These are phyloP conservation scores for Cyanoderma ruficeps DNA, from an alignment of 2,113 vertebrate genomes.

Conservation along the genomic window DNA sequence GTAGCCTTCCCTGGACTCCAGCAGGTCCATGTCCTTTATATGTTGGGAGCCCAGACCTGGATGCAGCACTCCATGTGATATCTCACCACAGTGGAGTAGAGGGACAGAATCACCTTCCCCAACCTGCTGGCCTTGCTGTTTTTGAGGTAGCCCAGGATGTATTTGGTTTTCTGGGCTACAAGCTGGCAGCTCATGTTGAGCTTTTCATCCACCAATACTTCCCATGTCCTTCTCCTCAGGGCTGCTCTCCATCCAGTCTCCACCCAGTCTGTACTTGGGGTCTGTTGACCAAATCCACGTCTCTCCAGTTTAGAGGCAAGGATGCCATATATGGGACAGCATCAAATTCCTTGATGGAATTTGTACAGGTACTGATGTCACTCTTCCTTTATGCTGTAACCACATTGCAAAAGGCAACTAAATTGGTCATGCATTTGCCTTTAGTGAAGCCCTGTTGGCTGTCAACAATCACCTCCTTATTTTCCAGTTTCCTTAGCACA, in stretches of 20 bases:
- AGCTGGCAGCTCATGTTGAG: neutral
- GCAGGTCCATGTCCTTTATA: neutral
- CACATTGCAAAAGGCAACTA: neutral
- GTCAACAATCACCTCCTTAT: neutral
- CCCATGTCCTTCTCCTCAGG: neutral
- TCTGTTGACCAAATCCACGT: accelerated
- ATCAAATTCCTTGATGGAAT: neutral
- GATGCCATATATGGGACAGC: neutral
- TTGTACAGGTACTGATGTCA: neutral
- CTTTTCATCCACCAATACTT: neutral
- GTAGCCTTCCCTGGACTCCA: neutral
- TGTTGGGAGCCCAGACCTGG: neutral
- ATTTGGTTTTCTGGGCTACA: neutral
- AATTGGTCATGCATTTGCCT: neutral
- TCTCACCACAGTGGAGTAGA: neutral
- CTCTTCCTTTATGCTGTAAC: neutral
- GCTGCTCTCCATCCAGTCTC: neutral
- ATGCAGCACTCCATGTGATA: neutral
- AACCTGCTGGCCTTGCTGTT: neutral
- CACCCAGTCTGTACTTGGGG: neutral
- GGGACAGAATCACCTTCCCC: neutral
- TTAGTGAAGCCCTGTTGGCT: neutral
- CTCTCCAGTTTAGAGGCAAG: neutral
- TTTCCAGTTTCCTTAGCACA: neutral
- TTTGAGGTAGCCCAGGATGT: neutral